Base-by-base conservation (phyloP, 2,797 vertebrate species). In the Rousettus madagascariensis region DNA sequence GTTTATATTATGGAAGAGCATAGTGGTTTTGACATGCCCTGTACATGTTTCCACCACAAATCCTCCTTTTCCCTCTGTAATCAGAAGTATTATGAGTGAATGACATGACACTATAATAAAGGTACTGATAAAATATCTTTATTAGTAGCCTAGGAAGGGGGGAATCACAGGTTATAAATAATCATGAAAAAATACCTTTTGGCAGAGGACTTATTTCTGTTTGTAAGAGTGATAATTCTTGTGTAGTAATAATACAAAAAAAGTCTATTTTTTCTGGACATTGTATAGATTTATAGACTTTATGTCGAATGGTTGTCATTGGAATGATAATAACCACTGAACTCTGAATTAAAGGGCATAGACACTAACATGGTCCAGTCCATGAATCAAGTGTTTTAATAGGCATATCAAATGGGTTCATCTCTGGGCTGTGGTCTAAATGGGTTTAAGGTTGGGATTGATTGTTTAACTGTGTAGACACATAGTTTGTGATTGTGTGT, bases 11-110 rank as follows among this genome's bases (percentile, higher is more conserved):
- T 38, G 38, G 38, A 38, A 38, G 38, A 38, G 38, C 38, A 38
- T 38, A 38, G 38, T 38, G 38, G 38, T 38, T 38, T 6, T 4
- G 38, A 38, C 6, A 38, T 38, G 38, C 38, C 38, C 38, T 38
- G 38, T 38, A 38, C 38, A 38, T 38, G 38, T 38, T 38, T 6
- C 38, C 38, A 38, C 38, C 38, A 38, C 99, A 77, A 99, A 99
- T 86, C 99, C 99, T 97, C 99, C 99, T 98, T 99, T 99, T 22
- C 99, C 99, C n/a, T 99, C 99, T 71, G 99, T 97, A 97, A 99
- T 99, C 30, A 99, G 99, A 4, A 99, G 99, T 91, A 99, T 99
- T 89, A 99, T 99, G 92, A 99, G 98, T 59, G 98, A 99, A 99
- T 0, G 99, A 98, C 98, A 99, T 99, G 93, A 98, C 98, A 57